These are phyloP conservation scores for Oreochromis tanganicae DNA, from an alignment of 2,113 vertebrate species.

Conservation along the genomic window DNA sequence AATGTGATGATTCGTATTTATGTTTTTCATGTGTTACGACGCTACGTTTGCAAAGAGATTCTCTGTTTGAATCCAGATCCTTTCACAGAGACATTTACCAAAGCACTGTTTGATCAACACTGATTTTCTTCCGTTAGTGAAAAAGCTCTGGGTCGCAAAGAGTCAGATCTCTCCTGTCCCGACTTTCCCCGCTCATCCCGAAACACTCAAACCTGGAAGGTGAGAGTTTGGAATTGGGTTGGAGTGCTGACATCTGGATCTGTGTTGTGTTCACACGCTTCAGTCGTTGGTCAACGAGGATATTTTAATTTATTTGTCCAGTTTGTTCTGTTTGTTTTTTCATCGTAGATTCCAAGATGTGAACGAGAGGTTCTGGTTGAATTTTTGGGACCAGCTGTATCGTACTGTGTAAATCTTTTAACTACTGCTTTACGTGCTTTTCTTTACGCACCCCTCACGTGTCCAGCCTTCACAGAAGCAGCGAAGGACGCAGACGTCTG, in stretches of 20 bases:
- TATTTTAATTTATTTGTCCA: not conserved
- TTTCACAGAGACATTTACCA: constrained; percentile 43
- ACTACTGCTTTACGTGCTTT: not conserved
- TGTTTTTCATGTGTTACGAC: not conserved
- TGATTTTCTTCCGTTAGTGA: not conserved
- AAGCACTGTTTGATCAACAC: constrained; percentile 41
- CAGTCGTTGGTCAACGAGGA: not conserved
- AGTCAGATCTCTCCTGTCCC: not conserved
- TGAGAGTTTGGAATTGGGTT: not conserved
- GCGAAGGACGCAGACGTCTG: not conserved
- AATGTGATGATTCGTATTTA: not conserved
- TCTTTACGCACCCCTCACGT: not conserved
- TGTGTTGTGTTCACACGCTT: not conserved
- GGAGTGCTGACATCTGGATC: not conserved
- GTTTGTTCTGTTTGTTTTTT: not conserved
- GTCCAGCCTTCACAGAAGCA: not conserved
- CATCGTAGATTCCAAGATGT: not conserved
- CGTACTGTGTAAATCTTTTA: not conserved
- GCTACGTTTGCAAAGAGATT: not conserved
- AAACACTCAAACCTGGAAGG: not conserved
- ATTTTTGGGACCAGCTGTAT: constrained; percentile 37
- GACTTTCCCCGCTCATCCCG: not conserved
- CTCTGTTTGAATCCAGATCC: not conserved
- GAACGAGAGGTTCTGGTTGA: not conserved
- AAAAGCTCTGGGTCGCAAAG: not conserved